These are phyloP conservation scores for Hydrolagus affinis DNA, from an alignment of 2,113 vertebrate genomes.

Conservation along the genomic window DNA sequence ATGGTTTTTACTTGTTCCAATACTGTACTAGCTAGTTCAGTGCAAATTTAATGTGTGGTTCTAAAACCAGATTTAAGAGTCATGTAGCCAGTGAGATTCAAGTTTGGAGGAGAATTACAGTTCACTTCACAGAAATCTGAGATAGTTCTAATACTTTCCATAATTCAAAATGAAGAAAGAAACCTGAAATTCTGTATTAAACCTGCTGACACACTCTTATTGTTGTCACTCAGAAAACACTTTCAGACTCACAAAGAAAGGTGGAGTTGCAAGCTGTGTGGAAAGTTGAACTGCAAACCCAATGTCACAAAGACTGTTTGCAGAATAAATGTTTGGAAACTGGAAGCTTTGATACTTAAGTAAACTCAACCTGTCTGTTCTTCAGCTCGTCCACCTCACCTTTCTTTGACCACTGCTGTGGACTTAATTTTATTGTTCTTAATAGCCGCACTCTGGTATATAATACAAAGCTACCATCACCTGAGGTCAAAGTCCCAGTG, in stretches of 20 bases:
- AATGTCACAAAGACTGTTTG: conserved; percentile 25
- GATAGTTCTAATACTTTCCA: neutral
- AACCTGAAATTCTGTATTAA: neutral
- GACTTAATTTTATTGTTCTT: conserved; percentile 12
- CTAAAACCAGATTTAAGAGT: no score
- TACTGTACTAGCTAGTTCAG: no score
- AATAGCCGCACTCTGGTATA: conserved; percentile 1
- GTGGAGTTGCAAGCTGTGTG: neutral
- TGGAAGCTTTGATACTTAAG: conserved; percentile 24
- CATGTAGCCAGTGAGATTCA: no score
- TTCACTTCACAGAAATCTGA: neutral
- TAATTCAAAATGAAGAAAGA: neutral
- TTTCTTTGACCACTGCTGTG: neutral
- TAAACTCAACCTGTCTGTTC: conserved; percentile 16
- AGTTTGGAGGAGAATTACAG: neutral
- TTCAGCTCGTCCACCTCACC: neutral
- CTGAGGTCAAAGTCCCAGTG: conserved; percentile 1
- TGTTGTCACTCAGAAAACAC: neutral
- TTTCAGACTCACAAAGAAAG: neutral
- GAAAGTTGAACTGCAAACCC: conserved; percentile 12
- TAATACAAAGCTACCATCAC: neutral
- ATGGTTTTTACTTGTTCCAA: no score
- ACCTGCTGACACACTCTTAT: neutral
- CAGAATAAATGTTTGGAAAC: conserved; percentile 24
- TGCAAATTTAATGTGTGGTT: no score